These are phyloP conservation scores for Neocrepidodera transversa DNA, from an alignment of 2,888 invertebrate genomes.

Conservation along the genomic window DNA sequence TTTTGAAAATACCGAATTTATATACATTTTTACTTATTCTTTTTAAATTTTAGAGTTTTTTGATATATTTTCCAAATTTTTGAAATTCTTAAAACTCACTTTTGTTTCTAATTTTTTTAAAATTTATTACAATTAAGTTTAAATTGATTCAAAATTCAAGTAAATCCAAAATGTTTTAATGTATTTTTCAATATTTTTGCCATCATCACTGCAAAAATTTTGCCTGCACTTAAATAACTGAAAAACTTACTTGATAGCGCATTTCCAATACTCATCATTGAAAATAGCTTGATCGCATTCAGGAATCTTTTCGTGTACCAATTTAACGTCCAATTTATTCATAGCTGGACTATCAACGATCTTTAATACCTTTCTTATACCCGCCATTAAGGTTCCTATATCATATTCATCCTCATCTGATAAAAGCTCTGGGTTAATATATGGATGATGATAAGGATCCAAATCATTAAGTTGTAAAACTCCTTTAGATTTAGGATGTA, in stretches of 20 bases:
- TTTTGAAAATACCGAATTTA: too few species aligned
- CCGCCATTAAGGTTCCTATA: slow-evolving; percentile 65
- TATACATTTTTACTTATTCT: too few species aligned
- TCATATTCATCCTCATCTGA: slow-evolving; percentile 68
- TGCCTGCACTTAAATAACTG: too few species aligned
- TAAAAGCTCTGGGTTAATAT: slow-evolving; percentile 84
- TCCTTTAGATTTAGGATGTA: slow-evolving; percentile 78
- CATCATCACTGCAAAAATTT: too few species aligned
- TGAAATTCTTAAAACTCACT: too few species aligned
- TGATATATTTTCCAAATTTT: too few species aligned
- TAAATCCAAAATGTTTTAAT: too few species aligned
- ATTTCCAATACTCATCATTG: slow-evolving; percentile 73
- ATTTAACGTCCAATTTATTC: slow-evolving; percentile 63
- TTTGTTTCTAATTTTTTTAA: too few species aligned
- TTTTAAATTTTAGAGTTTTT: too few species aligned
- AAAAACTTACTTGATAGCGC: slow-evolving; percentile 59
- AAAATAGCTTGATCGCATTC: slow-evolving; percentile 60
- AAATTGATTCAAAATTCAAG: too few species aligned
- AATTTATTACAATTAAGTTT: too few species aligned
- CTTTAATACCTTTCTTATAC: slow-evolving; percentile 66
- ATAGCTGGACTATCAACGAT: slow-evolving; percentile 68
- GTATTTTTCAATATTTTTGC: too few species aligned
- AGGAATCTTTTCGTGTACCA: slow-evolving; percentile 55
- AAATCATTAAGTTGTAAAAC: slow-evolving; percentile 71
- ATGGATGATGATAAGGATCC: slow-evolving; percentile 77